Conservation (phyloP, 2,113 vertebrate species). For the Phrynosoma platyrhinos region DNA sequence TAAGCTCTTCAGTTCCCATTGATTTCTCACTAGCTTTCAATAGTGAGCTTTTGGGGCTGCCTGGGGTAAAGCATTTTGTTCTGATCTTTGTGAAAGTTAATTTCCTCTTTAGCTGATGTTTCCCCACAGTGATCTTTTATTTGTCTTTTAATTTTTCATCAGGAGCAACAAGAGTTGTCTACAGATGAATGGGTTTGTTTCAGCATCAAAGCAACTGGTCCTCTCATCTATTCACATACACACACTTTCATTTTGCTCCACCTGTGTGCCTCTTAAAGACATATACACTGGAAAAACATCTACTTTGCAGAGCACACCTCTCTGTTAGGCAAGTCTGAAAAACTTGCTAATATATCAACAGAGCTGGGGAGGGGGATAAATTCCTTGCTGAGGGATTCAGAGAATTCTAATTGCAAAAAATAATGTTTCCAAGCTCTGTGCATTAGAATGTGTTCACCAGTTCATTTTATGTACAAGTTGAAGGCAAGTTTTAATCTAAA, state of each 20-base stretch:
- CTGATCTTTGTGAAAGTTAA: conserved; percentile 48
- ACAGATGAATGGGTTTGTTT: conserved; percentile 18
- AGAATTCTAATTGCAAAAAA: too few relatives aligned
- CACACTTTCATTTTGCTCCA: not conserved
- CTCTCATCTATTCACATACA: not conserved
- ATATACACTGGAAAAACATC: not conserved
- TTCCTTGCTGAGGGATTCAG: too few relatives aligned
- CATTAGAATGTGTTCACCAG: not conserved
- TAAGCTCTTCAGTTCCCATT: conserved; percentile 2
- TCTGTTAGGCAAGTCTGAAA: not conserved
- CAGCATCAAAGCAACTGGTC: not conserved
- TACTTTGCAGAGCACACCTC: not conserved
- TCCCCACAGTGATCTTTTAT: conserved; percentile 36
- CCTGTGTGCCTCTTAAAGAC: conserved; percentile 17
- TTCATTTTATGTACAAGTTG: not conserved
- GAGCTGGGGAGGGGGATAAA: too few relatives aligned
- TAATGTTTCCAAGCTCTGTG: too few relatives aligned
- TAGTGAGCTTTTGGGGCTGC: not conserved
- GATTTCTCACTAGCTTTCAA: not conserved
- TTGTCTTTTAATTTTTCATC: conserved; percentile 33
- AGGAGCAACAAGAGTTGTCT: conserved; percentile 19
- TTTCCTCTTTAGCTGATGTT: conserved; percentile 20
- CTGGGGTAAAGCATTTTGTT: conserved; percentile 36
- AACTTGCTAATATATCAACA: not conserved
- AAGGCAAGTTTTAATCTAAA: conserved; percentile 17